Evolutionary conservation across 2,797 vertebrate genomes (phyloP).

Genomic region (Sciurus vulgaris): DNA sequence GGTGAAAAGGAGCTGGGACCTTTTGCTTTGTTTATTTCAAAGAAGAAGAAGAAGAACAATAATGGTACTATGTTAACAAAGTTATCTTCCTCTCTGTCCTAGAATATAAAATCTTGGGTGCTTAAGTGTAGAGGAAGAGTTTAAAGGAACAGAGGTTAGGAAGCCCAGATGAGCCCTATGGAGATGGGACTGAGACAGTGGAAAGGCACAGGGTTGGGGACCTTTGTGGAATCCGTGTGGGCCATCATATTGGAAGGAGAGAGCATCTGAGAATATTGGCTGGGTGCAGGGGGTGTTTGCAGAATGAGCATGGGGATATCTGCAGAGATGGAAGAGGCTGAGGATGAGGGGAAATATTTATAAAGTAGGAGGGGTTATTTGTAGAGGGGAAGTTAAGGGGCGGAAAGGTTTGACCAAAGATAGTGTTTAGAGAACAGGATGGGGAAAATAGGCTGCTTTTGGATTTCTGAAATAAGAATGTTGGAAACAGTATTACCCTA

Average conservation of each 20-base stretch:
- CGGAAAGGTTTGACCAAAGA: not conserved
- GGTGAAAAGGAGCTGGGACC: not conserved
- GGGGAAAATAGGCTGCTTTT: not conserved
- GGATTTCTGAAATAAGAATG: slow-evolving; percentile 52
- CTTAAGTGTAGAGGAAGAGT: not conserved
- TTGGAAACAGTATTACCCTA: not conserved
- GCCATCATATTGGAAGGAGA: not conserved
- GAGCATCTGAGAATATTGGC: not conserved
- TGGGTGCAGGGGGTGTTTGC: not conserved
- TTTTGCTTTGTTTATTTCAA: slow-evolving; percentile 29
- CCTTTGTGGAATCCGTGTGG: not conserved
- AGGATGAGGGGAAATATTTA: slow-evolving; percentile 60
- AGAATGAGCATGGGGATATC: not conserved
- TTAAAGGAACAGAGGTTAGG: slow-evolving; percentile 12
- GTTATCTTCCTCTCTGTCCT: not conserved
- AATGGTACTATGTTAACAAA: not conserved
- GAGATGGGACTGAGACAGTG: not conserved
- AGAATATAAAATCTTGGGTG: not conserved
- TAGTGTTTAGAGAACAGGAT: not conserved
- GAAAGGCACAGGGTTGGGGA: not conserved
- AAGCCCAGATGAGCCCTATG: not conserved
- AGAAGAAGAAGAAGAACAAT: not conserved
- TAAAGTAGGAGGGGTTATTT: slow-evolving; percentile 60
- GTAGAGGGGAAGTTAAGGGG: not conserved
- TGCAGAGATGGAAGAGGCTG: slow-evolving; percentile 12